phyloP scores from a whole-genome alignment of 2,797 vertebrate genomes.

The Malacoctenus gilli region DNA sequence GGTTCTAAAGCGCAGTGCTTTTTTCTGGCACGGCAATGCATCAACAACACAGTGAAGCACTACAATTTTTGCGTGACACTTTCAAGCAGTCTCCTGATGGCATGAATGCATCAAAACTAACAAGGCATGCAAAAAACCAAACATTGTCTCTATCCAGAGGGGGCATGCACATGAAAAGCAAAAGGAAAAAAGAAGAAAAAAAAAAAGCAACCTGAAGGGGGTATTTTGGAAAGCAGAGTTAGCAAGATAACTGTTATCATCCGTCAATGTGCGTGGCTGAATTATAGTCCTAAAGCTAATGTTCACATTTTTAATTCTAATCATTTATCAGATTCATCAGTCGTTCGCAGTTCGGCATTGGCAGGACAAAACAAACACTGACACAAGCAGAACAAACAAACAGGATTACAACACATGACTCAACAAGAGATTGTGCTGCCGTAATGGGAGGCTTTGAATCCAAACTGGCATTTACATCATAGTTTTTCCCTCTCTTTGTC shows the following conservation, averaged over 20 bases:
- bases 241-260: slow-evolving; percentile 56
- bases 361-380: slow-evolving; percentile 3
- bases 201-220: slow-evolving; percentile 37
- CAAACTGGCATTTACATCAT: slow-evolving; percentile 1
- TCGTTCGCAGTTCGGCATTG: background rate
- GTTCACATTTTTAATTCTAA: slow-evolving; percentile 31
- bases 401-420: background rate
- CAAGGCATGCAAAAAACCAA: slow-evolving; percentile 13
- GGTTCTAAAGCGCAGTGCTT: slow-evolving; percentile 9
- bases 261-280: slow-evolving; percentile 55
- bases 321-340: slow-evolving; percentile 2
- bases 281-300: slow-evolving; percentile 45
- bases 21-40: slow-evolving; percentile 5
- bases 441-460: background rate
- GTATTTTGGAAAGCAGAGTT: slow-evolving; percentile 42
- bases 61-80: slow-evolving; percentile 26
- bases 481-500: background rate
- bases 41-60: background rate
- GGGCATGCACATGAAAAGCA: slow-evolving; percentile 30
- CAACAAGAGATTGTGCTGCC: background rate
- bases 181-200: no score
- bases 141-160: slow-evolving; percentile 25
- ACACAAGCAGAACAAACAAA: background rate
- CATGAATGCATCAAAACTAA: slow-evolving; percentile 21
- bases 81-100: slow-evolving; percentile 30